Percentiles rank a stretch among this genome's conserved stretches.
phyloP scores from a whole-genome alignment of 1,140 invertebrate genomes.

The Eumaeus atala region DNA sequence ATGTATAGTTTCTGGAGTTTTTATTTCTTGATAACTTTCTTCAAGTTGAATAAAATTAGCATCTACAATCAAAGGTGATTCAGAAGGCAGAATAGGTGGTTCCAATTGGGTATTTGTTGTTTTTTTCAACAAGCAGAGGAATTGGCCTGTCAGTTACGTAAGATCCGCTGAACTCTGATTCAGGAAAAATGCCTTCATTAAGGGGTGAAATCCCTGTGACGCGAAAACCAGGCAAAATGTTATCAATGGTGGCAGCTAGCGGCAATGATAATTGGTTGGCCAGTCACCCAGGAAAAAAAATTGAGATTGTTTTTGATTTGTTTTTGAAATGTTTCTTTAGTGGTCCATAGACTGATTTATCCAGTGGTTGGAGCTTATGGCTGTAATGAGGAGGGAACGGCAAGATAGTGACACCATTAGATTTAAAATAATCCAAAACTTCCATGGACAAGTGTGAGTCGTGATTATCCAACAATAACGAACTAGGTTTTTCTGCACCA shows the following conservation, averaged over 20 bases:
- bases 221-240: conserved; percentile 12
- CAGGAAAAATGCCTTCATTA: conserved; percentile 16
- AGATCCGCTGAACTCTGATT: conserved; percentile 8
- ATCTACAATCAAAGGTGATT: not conserved
- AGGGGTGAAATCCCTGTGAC: conserved; percentile 13
- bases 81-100: not conserved
- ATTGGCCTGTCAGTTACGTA: conserved; percentile 14
- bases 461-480: not conserved
- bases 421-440: not conserved
- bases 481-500: no score
- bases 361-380: conserved; percentile 45
- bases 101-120: no score
- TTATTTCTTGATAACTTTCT: no score
- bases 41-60: no score
- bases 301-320: conserved; percentile 35
- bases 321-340: conserved; percentile 37
- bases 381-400: not conserved
- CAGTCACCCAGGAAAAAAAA: conserved; percentile 35
- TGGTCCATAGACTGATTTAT: conserved; percentile 44
- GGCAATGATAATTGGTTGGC: conserved; percentile 14
- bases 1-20: no score
- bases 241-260: conserved; percentile 6
- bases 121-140: not conserved
- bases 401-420: not conserved
- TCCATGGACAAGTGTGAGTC: conserved; percentile 1